Evolutionary conservation across 92 coral and sea anemone species (phyloP), one percentile per base, ranked within the genome.

Genomic region (Porites cylindrica): DNA sequence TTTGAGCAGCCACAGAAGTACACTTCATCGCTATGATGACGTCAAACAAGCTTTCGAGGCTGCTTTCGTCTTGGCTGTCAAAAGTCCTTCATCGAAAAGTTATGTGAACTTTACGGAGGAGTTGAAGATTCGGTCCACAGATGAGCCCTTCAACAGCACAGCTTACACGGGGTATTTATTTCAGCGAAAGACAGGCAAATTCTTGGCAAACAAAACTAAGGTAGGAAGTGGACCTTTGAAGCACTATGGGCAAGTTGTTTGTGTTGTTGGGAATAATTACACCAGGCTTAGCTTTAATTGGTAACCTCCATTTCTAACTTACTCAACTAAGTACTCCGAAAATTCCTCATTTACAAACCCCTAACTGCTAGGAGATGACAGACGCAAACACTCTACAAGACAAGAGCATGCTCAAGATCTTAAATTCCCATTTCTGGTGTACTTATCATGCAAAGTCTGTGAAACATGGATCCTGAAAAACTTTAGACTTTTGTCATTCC

Each of bases 21-120:
- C 93, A 4, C 77, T 51, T 51, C 70, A 88, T 51, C 87, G 23
- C 23, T 21, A 21, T 21, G 23, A 21, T 21, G 23, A 95, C 29
- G 79, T 96, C 9, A 71, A 54, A 54, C 78, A 80, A 62, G 99
- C 98, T 2, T 96, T 96, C 53, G 91, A 77, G 50, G 94, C 95
- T 12, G 98, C 89, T 17, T 95, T 97, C 77, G 94, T 90, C 2
- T 83, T 95, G 74, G 98, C 96, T 6, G 81, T 95, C 50, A 96
- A 95, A 77, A 88, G 93, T 19, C 91, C 95, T 17, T 60, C 88
- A 29, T 90, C 94, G 7, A 75, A 80, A 23, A 97, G 89, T 77
- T 93, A 90, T 75, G 73, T 86, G 1, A 54, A 59, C 52, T 97
- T 97, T 71, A 85, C 93, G 69, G 80, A 69, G 1, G 93, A 95